Evolutionary conservation across 2,113 vertebrate species (phyloP), one percentile per base, ranked within the genome.

Genomic region (Clarias magur): DNA sequence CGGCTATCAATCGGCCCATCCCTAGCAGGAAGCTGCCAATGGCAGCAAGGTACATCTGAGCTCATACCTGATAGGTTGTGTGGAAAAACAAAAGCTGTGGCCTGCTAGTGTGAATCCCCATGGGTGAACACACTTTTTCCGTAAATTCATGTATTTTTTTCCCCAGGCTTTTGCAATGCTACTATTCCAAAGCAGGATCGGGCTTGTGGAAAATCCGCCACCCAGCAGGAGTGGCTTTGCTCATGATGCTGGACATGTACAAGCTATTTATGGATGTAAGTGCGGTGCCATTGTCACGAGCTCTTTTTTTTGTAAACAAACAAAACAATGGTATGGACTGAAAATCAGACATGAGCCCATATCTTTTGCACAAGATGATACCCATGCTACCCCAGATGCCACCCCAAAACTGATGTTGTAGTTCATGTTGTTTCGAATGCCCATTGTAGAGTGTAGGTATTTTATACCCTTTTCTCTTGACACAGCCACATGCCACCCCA

Each of bases 141-240:
- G 53, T 84, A 88, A 89, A 85, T 79, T 84, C 65, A 68, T 87
- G 87, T 83, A 68, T 70, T 70, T 83, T 82, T 90, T 76, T 89
- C 90, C 90, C 91, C 91, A 91, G 84, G 88, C 86, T 84, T 80
- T 89, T 88, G 80, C 23, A 65, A 81, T 81, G 86, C n/a, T 85
- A 85, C 80, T 88, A 81, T 89, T 90, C 90, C 90, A 86, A 90
- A 88, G 86, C 89, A 88, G 59, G 75, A 83, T 59, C 88, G 86
- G 63, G 75, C 25, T 63, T 80, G 53, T 90, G 91, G 90, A 93
- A 93, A 90, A 92, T 83, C 84, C 60, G 53, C 81, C 91, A 91
- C 90, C 91, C 89, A 87, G 88, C 88, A 81, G 88, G 88, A 86
- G 83, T 75, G 84, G 65, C 81, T 34, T 53, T 65, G 3, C 80